Conservation (phyloP, 2,797 vertebrate genomes). For the Halcyon smyrnensis region DNA sequence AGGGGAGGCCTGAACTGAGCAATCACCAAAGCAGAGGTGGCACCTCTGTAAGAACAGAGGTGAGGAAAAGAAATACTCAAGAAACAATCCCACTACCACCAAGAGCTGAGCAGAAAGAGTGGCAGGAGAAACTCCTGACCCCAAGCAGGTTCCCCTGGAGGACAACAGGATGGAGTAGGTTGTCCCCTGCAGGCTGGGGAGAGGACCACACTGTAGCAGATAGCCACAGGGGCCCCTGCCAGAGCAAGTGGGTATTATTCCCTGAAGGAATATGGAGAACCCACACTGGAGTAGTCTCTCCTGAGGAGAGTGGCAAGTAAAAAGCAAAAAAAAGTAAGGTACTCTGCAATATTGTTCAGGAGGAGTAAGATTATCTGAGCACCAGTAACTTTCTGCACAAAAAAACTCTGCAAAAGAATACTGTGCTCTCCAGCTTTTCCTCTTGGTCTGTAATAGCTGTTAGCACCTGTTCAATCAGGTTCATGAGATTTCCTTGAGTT, state of each 20-base stretch:
- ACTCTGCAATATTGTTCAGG: neutral
- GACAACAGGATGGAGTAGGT: neutral
- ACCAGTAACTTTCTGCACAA: neutral
- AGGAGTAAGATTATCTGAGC: neutral
- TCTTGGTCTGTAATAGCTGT: neutral
- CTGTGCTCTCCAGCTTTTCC: neutral
- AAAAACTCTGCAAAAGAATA: neutral
- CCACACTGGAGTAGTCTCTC: neutral
- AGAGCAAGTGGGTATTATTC: neutral
- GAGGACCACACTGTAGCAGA: too few relatives aligned
- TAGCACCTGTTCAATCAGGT: neutral
- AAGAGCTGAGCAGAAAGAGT: neutral
- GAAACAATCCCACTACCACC: neutral
- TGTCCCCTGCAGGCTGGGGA: neutral
- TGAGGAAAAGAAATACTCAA: too few relatives aligned
- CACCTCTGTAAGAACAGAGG: neutral
- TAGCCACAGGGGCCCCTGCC: neutral
- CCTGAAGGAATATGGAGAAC: neutral
- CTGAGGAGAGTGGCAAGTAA: too few relatives aligned
- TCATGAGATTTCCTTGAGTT: neutral
- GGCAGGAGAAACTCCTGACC: neutral
- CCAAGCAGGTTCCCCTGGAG: neutral
- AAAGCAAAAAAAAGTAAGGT: neutral
- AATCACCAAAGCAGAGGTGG: neutral
- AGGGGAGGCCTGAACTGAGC: neutral